These are phyloP conservation scores for Acromyrmex heyeri DNA, from an alignment of 1,140 invertebrate species.

Conservation along the genomic window DNA sequence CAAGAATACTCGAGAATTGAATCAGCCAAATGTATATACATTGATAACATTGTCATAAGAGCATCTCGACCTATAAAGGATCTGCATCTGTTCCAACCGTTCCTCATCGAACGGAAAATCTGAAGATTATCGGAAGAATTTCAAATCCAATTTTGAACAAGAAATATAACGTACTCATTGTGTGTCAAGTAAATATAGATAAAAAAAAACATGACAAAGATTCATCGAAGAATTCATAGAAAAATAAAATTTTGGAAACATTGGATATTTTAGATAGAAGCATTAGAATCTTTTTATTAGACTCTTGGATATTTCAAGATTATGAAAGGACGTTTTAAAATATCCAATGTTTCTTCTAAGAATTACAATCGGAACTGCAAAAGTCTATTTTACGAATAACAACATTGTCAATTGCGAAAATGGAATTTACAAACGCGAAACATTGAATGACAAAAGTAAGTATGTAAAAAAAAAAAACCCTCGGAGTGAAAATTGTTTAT, in stretches of 20 bases:
- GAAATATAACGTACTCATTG: not conserved
- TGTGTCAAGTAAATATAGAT: not conserved
- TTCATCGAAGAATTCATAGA: not conserved
- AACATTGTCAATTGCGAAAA: not conserved
- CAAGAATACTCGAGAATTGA: slow-evolving; percentile 15
- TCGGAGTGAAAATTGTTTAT: not conserved
- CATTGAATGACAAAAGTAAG: not conserved
- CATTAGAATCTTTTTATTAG: no score
- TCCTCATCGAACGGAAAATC: not conserved
- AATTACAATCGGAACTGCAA: no score
- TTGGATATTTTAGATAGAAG: no score
- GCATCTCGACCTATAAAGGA: not conserved
- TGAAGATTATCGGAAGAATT: not conserved
- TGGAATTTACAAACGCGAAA: not conserved
- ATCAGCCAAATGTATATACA: slow-evolving; percentile 13
- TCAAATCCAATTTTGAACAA: not conserved
- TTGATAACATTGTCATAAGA: not conserved
- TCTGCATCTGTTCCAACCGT: not conserved
- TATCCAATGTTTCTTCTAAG: no score
- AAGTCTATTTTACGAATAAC: no score
- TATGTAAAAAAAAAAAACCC: not conserved
- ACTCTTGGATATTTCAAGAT: no score
- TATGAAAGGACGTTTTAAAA: no score
- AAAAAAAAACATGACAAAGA: not conserved
- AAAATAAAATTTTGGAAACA: not conserved